A percentile compares a stretch with the other conserved stretches of the same genome.
phyloP scores from a whole-genome alignment of 2,888 invertebrate genomes.

The Drosophila percnosoma region DNA sequence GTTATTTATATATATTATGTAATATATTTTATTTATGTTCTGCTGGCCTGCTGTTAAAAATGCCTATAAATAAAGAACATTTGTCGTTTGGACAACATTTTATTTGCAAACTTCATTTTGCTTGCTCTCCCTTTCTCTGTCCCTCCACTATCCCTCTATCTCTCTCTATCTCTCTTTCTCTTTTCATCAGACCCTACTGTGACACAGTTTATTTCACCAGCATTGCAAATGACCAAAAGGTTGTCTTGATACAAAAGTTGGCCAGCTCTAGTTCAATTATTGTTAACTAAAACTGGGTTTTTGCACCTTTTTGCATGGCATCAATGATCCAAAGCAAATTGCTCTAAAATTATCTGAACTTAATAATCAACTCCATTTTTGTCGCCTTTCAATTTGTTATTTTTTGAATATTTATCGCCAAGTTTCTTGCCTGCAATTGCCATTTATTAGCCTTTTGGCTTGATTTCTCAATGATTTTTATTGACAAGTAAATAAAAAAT shows the following conservation, averaged over 20 bases:
- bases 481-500: slow-evolving; percentile 38
- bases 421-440: slow-evolving; percentile 40
- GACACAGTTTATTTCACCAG: slow-evolving; percentile 49
- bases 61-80: slow-evolving; percentile 71
- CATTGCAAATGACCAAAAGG: slow-evolving; percentile 10
- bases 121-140: background rate
- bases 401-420: background rate
- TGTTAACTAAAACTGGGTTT: background rate
- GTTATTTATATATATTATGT: slow-evolving; percentile 64
- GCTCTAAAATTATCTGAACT: background rate
- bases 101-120: slow-evolving; percentile 41
- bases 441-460: slow-evolving; percentile 45
- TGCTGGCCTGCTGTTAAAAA: slow-evolving; percentile 73
- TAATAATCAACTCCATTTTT: background rate
- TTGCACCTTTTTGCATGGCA: background rate
- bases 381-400: background rate
- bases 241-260: background rate
- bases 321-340: background rate
- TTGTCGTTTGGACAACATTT: slow-evolving; percentile 51
- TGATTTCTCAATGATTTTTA: slow-evolving; percentile 46
- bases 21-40: slow-evolving; percentile 69
- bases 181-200: slow-evolving; percentile 38
- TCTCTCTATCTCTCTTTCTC: too few relatives aligned
- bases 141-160: background rate
- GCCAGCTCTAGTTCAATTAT: background rate